Conservation (phyloP, 2,888 invertebrate species). For the Dione juno region DNA sequence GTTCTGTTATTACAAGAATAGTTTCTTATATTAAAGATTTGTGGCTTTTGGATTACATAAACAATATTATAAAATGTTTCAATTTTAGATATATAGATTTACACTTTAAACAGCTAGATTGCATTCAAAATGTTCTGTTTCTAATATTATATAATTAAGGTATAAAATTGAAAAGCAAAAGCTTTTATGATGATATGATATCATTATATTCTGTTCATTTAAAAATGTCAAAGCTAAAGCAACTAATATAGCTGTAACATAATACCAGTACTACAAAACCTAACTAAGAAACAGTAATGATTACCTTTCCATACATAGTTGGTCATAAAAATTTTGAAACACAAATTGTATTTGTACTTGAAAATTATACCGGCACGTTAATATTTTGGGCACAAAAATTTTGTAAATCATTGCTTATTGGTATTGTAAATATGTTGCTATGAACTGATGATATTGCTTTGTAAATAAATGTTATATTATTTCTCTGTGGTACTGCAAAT, state of each 20-base stretch:
- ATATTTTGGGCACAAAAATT: constrained; percentile 59
- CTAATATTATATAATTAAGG: too few species aligned
- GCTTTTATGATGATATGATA: too few species aligned
- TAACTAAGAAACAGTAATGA: too few species aligned
- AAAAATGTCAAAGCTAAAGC: too few species aligned
- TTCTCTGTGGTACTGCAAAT: constrained; percentile 21
- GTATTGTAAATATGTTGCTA: constrained; percentile 61
- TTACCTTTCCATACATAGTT: too few species aligned
- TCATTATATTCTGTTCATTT: too few species aligned
- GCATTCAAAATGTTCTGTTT: too few species aligned
- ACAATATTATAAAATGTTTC: background rate
- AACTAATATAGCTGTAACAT: too few species aligned
- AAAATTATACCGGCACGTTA: constrained; percentile 37
- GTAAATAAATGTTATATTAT: constrained; percentile 47
- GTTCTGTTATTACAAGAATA: constrained; percentile 9
- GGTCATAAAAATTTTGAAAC: background rate
- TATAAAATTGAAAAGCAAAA: too few species aligned
- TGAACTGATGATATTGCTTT: constrained; percentile 48
- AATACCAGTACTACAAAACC: too few species aligned
- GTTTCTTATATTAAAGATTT: background rate
- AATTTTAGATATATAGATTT: background rate
- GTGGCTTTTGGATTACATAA: too few species aligned
- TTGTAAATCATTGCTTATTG: constrained; percentile 48
- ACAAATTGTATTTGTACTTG: constrained; percentile 9
- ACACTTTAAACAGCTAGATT: background rate